Evolutionary conservation across 30 jellyfish, hydroid and myxozoan species (phyloP), one percentile per base, ranked within the genome.

Genomic region (Chironex yamaguchii): DNA sequence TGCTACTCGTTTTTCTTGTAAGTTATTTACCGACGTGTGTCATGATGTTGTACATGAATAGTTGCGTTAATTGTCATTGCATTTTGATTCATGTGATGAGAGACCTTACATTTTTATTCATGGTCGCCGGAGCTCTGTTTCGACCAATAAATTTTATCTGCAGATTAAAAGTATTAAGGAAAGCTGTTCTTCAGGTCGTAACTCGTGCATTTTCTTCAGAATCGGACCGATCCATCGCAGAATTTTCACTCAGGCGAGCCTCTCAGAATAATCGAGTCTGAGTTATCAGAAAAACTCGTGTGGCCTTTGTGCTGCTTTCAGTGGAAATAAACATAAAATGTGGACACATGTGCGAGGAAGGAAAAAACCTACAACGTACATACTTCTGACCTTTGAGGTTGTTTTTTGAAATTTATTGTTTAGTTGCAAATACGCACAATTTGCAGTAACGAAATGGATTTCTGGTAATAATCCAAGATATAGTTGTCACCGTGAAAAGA

Each of bases 21-120:
- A 88, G 96, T 58, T 88, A 78, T 71, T 48, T 88, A 6, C 96
- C 96, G 31, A 78, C 92, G 1, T 74, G 92, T 21, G 23, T 79
- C 4, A 88, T 88, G 96, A 88, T 88, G 20, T 52, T 78, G 25
- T 88, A 88, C 34, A 88, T 88, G 96, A 88, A 88, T 75, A 71
- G 52, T 63, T 88, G 96, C 70, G 82, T 54, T 27, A 28, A 88
- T 13, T 88, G 96, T 28, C 26, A 88, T 53, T 88, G 96, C 75
- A 25, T 36, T 17, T 70, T 88, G 72, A 88, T 88, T 32, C 96
- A 88, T 34, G 64, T 81, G 2, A 77, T 88, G 92, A 67, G 96
- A 33, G 96, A 88, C 29, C 63, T 88, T 68, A 88, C 96, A 30
- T 88, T 29, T 62, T 69, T 88, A 36, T 52, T 77, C 28, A 81